Base-by-base conservation (phyloP, 2,113 vertebrate species). In the Urocolius indicus region DNA sequence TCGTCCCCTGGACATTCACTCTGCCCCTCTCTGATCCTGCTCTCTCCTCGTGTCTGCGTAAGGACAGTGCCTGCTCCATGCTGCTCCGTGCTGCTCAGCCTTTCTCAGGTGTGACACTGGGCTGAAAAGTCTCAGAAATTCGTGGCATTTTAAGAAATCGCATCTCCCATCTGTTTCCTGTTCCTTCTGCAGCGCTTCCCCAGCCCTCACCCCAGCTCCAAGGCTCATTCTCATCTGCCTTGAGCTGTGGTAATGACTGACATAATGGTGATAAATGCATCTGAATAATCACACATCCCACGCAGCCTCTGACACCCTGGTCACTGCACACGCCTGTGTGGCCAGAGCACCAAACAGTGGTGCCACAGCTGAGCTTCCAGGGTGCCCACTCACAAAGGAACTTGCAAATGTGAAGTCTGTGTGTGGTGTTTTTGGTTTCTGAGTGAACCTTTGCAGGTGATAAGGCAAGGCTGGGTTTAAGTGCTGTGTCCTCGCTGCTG, bases 131-230 rank as follows among this genome's bases (percentile, higher is more conserved):
- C 92, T 84, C 73, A 54, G 57, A 90, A 94, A 83, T 72, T 49
- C 41, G 86, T 49, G 18, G 83, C 57, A 27, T 94, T 97, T 87
- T 68, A 87, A 94, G 94, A 97, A 96, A 97, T 97, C 95, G 82
- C 77, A 77, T 91, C 90, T 95, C 67, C 96, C 98, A 97, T 98
- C 97, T 98, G 97, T 97, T 98, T 98, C 97, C 98, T 98, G 96
- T 98, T 98, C 96, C 88, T 90, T 95, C 97, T 97, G 96, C 84
- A 82, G 51, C 90, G 63, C 85, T 97, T 96, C 95, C 96, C 84
- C 49, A 4, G 74, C 1, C 36, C 84, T 72, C 45, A 18, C 26
- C 46, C 30, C 89, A 38, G 65, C 69, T 23, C 80, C 4, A 29
- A 51, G 49, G 78, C 78, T 52, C 78, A 58, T 58, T 83, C 85